Percentiles rank a stretch among this genome's conserved stretches.
Evolutionary conservation across 2,113 vertebrate genomes (phyloP).

Genomic region (Hyperoodon ampullatus): DNA sequence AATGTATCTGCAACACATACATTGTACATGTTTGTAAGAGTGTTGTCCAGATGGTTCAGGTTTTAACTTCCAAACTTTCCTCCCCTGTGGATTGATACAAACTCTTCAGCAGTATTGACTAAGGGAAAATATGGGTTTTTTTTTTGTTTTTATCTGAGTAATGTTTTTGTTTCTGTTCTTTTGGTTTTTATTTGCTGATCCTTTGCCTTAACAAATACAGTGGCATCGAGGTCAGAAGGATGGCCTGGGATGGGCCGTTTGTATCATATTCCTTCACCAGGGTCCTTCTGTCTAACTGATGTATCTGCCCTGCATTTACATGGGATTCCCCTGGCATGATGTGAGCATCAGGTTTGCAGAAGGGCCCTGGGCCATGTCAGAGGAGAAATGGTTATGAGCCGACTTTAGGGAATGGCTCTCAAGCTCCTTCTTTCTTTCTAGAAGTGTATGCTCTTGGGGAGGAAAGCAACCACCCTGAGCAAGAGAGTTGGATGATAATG

Average conservation of each 20-base stretch:
- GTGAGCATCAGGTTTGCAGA: not conserved
- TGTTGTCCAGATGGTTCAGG: not conserved
- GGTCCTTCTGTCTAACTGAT: not conserved
- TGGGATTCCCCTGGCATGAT: not conserved
- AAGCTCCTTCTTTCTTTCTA: not conserved
- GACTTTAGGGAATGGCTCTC: not conserved
- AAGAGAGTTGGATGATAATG: not conserved
- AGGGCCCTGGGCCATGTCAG: not conserved
- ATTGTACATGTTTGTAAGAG: not conserved
- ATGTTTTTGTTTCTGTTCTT: constrained; percentile 21
- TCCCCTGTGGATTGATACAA: not conserved
- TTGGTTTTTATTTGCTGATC: not conserved
- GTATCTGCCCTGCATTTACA: not conserved
- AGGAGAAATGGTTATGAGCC: not conserved
- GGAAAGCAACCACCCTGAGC: not conserved
- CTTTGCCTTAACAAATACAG: not conserved
- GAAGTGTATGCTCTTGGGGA: not conserved
- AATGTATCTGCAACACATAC: not conserved
- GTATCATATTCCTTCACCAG: not conserved
- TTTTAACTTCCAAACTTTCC: constrained; percentile 32
- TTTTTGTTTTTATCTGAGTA: not conserved
- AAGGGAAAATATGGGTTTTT: not conserved
- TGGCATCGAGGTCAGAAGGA: not conserved
- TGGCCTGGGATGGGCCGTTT: not conserved
- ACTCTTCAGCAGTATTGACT: not conserved